These are phyloP conservation scores for Dasypus novemcinctus DNA, from an alignment of 2,113 vertebrate species.

Conservation along the genomic window DNA sequence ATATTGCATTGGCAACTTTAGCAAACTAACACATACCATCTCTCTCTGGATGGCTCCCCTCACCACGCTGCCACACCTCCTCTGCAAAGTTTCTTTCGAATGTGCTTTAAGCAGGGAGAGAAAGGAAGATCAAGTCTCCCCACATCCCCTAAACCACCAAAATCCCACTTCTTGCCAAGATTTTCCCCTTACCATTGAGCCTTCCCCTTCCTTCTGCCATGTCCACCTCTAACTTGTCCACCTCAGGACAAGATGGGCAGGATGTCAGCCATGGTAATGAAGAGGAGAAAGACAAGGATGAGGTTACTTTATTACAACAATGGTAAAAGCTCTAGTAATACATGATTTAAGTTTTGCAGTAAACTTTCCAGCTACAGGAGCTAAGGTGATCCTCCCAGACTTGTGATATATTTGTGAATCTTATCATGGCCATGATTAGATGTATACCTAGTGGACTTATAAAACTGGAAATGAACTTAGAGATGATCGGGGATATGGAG, in stretches of 20 bases:
- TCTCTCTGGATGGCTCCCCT: neutral
- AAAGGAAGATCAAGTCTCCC: no score
- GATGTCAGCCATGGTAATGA: no score
- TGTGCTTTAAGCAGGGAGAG: neutral
- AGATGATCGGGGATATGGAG: neutral
- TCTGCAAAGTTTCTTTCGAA: accelerated
- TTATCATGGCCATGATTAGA: neutral
- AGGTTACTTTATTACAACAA: no score
- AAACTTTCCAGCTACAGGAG: neutral
- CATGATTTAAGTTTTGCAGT: neutral
- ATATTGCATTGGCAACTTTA: no score
- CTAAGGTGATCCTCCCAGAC: accelerated
- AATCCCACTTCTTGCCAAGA: neutral
- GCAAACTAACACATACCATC: no score
- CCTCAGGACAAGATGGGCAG: accelerated
- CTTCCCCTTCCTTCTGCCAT: no score
- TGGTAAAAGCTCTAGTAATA: accelerated
- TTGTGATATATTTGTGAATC: neutral
- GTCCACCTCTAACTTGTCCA: neutral
- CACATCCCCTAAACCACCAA: neutral
- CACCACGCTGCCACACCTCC: no score
- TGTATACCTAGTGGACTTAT: neutral
- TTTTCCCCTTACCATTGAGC: neutral
- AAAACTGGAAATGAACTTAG: accelerated
- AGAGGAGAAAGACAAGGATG: accelerated